phyloP scores from a whole-genome alignment of 1,140 invertebrate genomes.

The Drosophila guanche region DNA sequence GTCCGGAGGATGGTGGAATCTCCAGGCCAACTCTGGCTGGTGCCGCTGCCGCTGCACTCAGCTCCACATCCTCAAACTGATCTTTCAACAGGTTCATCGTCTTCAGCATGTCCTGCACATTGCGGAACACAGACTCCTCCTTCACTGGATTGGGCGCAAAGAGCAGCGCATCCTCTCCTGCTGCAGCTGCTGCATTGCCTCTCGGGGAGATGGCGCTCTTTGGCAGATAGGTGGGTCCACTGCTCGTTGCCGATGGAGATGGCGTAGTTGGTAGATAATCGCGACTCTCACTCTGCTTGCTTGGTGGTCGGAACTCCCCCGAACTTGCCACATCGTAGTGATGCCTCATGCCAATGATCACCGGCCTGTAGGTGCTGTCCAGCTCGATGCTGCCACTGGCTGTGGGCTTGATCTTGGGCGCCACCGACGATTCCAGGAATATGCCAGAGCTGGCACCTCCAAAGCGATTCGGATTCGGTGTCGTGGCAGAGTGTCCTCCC shows the following conservation, averaged over 20 bases:
- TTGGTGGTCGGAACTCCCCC: conserved; percentile 39
- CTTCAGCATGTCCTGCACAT: conserved; percentile 84
- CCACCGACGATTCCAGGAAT: conserved; percentile 61
- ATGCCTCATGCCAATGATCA: conserved; percentile 76
- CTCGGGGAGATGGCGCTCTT: conserved; percentile 54
- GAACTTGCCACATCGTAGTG: conserved; percentile 70
- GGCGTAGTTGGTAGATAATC: conserved; percentile 68
- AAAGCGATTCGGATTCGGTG: conserved; percentile 65
- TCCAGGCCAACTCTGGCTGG: conserved; percentile 85
- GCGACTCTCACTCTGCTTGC: conserved; percentile 53
- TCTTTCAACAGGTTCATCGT: conserved; percentile 81
- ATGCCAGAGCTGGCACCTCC: conserved; percentile 43
- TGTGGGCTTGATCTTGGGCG: conserved; percentile 60
- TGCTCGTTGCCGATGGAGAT: conserved; percentile 58
- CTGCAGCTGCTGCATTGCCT: conserved; percentile 39
- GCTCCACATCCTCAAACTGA: conserved; percentile 67
- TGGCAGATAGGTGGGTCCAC: conserved; percentile 77
- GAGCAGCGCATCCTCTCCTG: conserved; percentile 63
- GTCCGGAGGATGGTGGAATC: conserved; percentile 88
- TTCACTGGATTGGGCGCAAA: conserved; percentile 69
- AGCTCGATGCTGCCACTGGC: conserved; percentile 51
- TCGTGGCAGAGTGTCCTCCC: conserved; percentile 50
- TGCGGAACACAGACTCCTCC: conserved; percentile 77
- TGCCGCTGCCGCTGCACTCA: conserved; percentile 47
- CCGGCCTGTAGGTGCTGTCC: conserved; percentile 62